Evolutionary conservation across 37 sponge, comb jelly and placozoan genomes (phyloP).

Genomic region (Agelas oroides): DNA sequence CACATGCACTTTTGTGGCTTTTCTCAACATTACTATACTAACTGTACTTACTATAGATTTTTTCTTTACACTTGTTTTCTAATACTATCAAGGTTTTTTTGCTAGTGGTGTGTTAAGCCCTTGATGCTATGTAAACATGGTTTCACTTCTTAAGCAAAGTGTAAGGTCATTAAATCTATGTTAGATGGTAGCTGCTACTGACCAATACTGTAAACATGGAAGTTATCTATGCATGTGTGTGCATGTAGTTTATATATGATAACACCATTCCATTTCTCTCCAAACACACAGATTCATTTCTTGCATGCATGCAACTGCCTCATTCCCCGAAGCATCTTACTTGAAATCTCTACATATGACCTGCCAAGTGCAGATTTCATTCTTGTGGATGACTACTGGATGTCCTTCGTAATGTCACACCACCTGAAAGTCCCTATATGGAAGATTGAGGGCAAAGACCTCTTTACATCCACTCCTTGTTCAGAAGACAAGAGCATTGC

Average conservation of each 20-base stretch:
- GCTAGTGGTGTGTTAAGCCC: background rate
- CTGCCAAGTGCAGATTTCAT: constrained; percentile 59
- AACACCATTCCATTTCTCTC: background rate
- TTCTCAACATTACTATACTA: no score
- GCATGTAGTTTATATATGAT: background rate
- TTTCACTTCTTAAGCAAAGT: no score
- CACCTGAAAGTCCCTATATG: constrained; percentile 51
- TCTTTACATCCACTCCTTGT: constrained; percentile 31
- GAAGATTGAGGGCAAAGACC: constrained; percentile 59
- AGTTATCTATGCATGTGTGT: no score
- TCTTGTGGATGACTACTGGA: constrained; percentile 76
- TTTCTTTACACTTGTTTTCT: no score
- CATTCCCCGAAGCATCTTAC: constrained; percentile 45
- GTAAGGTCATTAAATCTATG: no score
- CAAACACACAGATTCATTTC: constrained; percentile 64
- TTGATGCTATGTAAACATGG: no score
- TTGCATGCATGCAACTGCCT: constrained; percentile 71
- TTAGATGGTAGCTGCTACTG: no score
- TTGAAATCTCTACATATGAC: constrained; percentile 27
- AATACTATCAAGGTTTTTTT: no score
- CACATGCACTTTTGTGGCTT: no score
- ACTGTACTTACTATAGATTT: no score
- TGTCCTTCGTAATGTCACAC: constrained; percentile 77
- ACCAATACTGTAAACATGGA: no score
- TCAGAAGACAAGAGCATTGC: constrained; percentile 52